Evolutionary conservation across 2,888 invertebrate species (phyloP).

Genomic region (Standfussiana lucernea): DNA sequence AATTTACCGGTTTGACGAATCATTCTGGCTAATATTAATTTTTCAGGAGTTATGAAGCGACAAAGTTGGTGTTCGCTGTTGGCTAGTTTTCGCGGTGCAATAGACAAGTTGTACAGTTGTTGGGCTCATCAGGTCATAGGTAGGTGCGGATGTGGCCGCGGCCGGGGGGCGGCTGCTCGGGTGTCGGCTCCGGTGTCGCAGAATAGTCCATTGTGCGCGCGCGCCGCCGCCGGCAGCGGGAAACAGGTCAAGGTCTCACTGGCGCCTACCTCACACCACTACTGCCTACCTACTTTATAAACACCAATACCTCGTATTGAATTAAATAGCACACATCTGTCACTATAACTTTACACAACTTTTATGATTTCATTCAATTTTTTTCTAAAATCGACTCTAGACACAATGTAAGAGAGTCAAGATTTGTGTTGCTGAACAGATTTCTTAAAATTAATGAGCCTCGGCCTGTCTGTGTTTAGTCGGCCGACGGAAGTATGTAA

Average conservation of each 20-base stretch:
- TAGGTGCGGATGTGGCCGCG: slow-evolving; percentile 47
- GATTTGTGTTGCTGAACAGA: slow-evolving; percentile 41
- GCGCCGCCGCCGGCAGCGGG: slow-evolving; percentile 71
- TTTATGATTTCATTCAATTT: slow-evolving; percentile 18
- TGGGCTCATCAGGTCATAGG: slow-evolving; percentile 26
- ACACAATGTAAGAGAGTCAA: slow-evolving; percentile 31
- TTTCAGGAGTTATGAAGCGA: neutral
- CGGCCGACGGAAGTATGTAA: slow-evolving; percentile 59
- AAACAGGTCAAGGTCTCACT: slow-evolving; percentile 86
- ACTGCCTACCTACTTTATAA: slow-evolving; percentile 70
- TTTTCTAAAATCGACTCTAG: slow-evolving; percentile 27
- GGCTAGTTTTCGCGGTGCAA: slow-evolving; percentile 31
- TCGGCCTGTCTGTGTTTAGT: slow-evolving; percentile 60
- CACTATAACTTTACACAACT: slow-evolving; percentile 37
- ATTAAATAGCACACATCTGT: slow-evolving; percentile 58
- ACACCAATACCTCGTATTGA: slow-evolving; percentile 48
- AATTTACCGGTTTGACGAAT: slow-evolving; percentile 43
- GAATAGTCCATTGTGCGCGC: slow-evolving; percentile 84
- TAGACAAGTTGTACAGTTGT: slow-evolving; percentile 43
- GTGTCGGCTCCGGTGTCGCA: slow-evolving; percentile 84
- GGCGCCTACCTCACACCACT: slow-evolving; percentile 82
- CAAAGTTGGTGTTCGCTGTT: slow-evolving; percentile 15
- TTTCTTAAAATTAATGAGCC: slow-evolving; percentile 57
- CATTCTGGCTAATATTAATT: slow-evolving; percentile 10
- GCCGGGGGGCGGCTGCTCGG: slow-evolving; percentile 72